phyloP scores from a whole-genome alignment of 2,888 invertebrate species.

The Zaprionus lineosus region DNA sequence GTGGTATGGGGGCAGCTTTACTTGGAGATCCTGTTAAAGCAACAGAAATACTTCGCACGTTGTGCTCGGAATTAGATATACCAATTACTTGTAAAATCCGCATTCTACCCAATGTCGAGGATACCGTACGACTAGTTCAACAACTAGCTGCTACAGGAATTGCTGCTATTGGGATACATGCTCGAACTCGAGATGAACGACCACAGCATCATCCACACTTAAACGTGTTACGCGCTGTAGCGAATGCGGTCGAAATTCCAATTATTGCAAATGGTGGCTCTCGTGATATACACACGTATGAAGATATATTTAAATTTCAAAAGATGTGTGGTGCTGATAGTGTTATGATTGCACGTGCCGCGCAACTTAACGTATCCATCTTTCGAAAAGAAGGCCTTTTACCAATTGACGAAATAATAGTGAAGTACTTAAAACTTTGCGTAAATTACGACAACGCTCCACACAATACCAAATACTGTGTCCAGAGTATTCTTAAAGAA shows the following conservation, averaged over 20 bases:
- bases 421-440: slow-evolving; percentile 90
- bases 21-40: slow-evolving; percentile 93
- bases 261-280: slow-evolving; percentile 99
- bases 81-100: slow-evolving; percentile 99
- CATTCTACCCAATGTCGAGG: slow-evolving; percentile 89
- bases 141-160: slow-evolving; percentile 93
- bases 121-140: slow-evolving; percentile 91
- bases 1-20: slow-evolving; percentile 99
- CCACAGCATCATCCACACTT: slow-evolving; percentile 94
- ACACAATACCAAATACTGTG: slow-evolving; percentile 96
- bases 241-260: slow-evolving; percentile 90
- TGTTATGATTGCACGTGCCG: slow-evolving; percentile 97
- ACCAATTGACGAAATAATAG: slow-evolving; percentile 92
- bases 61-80: slow-evolving; percentile 90
- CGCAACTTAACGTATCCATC: slow-evolving; percentile 97
- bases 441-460: slow-evolving; percentile 95
- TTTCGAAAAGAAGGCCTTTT: slow-evolving; percentile 90
- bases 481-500: slow-evolving; percentile 96
- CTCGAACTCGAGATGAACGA: slow-evolving; percentile 93
- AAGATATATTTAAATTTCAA: slow-evolving; percentile 91
- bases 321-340: slow-evolving; percentile 90
- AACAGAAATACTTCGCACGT: slow-evolving; percentile 88
- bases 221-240: slow-evolving; percentile 86
- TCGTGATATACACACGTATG: slow-evolving; percentile 89
- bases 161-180: slow-evolving; percentile 96